phyloP scores from a whole-genome alignment of 2,113 vertebrate species.

The Cephalopholis sonnerati region DNA sequence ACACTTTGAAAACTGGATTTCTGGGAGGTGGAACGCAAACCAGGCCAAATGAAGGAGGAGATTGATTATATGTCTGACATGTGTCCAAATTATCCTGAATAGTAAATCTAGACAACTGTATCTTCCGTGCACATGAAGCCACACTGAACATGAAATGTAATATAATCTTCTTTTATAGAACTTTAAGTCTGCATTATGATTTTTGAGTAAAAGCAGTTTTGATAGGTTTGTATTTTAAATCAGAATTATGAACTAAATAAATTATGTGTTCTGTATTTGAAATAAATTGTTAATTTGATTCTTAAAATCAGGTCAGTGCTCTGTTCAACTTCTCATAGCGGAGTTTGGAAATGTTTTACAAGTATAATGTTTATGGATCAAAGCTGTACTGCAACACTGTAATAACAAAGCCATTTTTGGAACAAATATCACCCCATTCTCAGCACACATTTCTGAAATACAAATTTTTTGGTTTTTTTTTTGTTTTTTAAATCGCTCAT shows the following conservation, averaged over 20 bases:
- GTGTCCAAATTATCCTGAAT: not conserved
- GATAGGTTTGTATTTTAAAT: constrained; percentile 58
- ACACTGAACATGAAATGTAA: constrained; percentile 47
- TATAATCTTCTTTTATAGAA: constrained; percentile 27
- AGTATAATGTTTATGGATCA: not conserved
- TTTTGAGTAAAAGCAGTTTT: constrained; percentile 33
- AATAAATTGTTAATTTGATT: constrained; percentile 65
- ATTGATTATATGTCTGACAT: not conserved
- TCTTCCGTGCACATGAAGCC: constrained; percentile 52
- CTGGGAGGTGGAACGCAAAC: not conserved
- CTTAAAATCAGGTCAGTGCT: constrained; percentile 33
- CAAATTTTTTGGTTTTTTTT: not conserved
- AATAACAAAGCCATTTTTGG: not conserved
- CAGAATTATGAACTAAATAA: constrained; percentile 33
- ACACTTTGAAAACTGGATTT: not conserved
- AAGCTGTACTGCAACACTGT: not conserved
- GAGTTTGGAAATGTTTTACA: constrained; percentile 1
- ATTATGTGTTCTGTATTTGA: constrained; percentile 50
- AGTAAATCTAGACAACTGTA: constrained; percentile 16
- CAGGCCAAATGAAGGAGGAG: constrained; percentile 41
- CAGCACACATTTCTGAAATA: not conserved
- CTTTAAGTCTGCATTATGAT: constrained; percentile 2
- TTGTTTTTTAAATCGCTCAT: not conserved
- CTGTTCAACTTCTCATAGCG: constrained; percentile 1
- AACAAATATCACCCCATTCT: not conserved